Conservation (phyloP, 1,140 invertebrate species). For the Calephelis virginiensis region DNA sequence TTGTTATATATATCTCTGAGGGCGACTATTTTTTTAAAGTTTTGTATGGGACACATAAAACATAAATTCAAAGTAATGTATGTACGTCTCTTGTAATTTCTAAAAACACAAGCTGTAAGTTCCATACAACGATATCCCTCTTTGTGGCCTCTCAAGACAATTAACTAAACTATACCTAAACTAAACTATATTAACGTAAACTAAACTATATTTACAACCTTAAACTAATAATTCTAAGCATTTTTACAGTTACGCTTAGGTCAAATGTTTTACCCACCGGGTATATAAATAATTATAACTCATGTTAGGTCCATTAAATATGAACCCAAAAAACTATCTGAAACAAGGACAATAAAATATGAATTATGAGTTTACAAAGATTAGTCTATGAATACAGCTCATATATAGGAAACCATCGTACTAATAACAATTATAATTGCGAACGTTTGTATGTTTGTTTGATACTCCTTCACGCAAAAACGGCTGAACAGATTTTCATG, state of each 20-base stretch:
- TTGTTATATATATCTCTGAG: too few species aligned
- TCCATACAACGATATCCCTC: slow-evolving; percentile 6
- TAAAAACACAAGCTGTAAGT: background rate
- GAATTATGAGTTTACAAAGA: background rate
- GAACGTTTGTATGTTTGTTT: too few species aligned
- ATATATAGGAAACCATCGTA: too few species aligned
- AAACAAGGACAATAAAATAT: slow-evolving; percentile 22
- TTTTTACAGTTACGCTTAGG: slow-evolving; percentile 5
- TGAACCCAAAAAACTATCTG: slow-evolving; percentile 30
- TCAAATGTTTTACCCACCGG: slow-evolving; percentile 5
- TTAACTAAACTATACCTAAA: too few species aligned
- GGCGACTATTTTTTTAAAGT: too few species aligned
- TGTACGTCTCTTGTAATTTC: background rate
- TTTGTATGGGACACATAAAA: background rate
- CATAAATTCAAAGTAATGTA: background rate
- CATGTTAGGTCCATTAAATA: slow-evolving; percentile 16
- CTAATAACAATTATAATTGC: too few species aligned
- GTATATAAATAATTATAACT: background rate
- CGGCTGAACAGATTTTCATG: too few species aligned
- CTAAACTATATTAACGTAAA: background rate
- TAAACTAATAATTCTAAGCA: background rate
- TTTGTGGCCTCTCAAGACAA: slow-evolving; percentile 7
- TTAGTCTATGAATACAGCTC: background rate
- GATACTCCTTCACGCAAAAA: too few species aligned
- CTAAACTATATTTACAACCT: background rate